Percentiles rank a stretch among this genome's conserved stretches.
Evolutionary conservation across 2,888 invertebrate species (phyloP).

Genomic region (Mesorhabditis spiculigera): DNA sequence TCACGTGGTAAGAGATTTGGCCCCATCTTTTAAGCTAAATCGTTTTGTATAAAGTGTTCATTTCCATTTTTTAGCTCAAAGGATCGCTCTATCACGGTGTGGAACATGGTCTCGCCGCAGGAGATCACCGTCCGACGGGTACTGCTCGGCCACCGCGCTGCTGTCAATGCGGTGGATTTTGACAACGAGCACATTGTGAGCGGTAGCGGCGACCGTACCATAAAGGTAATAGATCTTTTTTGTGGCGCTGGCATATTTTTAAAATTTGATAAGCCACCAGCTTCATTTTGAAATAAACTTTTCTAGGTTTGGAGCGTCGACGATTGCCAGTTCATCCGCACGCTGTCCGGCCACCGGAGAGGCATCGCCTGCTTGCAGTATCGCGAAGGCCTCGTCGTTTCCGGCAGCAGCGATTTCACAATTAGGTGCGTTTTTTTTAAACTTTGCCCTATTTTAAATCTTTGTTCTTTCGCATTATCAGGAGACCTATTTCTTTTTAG

Average conservation of each 20-base stretch:
- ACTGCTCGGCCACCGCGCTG: conserved; percentile 95
- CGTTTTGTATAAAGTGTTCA: neutral
- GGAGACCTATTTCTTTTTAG: no score
- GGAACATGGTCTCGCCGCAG: conserved; percentile 97
- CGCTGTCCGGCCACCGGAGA: conserved; percentile 92
- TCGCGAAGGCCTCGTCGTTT: conserved; percentile 95
- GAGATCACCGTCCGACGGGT: conserved; percentile 92
- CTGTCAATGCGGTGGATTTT: conserved; percentile 99
- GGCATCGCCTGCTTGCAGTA: conserved; percentile 99
- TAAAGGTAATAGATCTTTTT: no score
- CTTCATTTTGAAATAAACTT: no score
- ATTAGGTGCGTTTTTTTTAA: conserved; percentile 74
- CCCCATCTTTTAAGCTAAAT: neutral
- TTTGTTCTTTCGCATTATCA: no score
- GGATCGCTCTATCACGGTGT: conserved; percentile 98
- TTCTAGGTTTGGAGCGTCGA: conserved; percentile 84
- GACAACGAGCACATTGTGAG: conserved; percentile 99
- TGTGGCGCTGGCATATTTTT: no score
- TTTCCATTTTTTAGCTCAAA: conserved; percentile 60
- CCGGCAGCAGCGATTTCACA: conserved; percentile 98
- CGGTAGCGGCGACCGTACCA: conserved; percentile 96
- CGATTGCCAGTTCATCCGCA: conserved; percentile 95
- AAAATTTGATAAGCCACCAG: no score
- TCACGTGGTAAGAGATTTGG: conserved; percentile 77
- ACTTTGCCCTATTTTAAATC: no score